Conservation (phyloP, 2,888 invertebrate genomes). For the Cheilosia vernalis region DNA sequence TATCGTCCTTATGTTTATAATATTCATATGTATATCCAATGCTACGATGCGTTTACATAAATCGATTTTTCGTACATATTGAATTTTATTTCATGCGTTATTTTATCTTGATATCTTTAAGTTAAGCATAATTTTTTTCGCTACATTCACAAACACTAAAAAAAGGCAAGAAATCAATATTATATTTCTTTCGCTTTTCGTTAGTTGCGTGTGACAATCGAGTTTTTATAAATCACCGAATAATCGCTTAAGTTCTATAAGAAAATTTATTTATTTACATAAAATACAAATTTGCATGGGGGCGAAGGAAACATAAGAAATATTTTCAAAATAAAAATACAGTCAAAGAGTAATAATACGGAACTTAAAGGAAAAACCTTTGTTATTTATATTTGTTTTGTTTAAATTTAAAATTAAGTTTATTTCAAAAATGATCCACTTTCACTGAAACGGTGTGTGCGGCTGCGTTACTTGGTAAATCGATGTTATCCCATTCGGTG, state of each 20-base stretch:
- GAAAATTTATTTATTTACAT: slow-evolving; percentile 62
- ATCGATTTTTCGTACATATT: slow-evolving; percentile 51
- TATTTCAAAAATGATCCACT: slow-evolving; percentile 92
- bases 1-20: slow-evolving; percentile 24
- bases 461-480: slow-evolving; percentile 92
- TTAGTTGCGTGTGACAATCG: slow-evolving; percentile 16
- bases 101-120: too few species aligned
- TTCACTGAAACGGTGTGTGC: slow-evolving; percentile 95
- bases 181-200: neutral
- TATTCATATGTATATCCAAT: slow-evolving; percentile 39
- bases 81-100: slow-evolving; percentile 41
- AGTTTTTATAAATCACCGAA: slow-evolving; percentile 5
- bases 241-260: slow-evolving; percentile 5
- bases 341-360: slow-evolving; percentile 26
- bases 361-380: slow-evolving; percentile 43
- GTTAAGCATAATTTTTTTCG: neutral
- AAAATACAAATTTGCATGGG: slow-evolving; percentile 40
- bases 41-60: slow-evolving; percentile 39
- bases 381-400: slow-evolving; percentile 46
- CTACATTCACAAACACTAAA: slow-evolving; percentile 35
- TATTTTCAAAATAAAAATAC: slow-evolving; percentile 18
- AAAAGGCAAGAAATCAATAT: slow-evolving; percentile 60
- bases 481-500: slow-evolving; percentile 93
- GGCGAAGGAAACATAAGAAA: slow-evolving; percentile 6
- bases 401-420: slow-evolving; percentile 71